A percentile compares a stretch with the other conserved stretches of the same genome.
These are phyloP conservation scores for Cantharis rufa DNA, from an alignment of 2,888 invertebrate genomes.

Conservation along the genomic window DNA sequence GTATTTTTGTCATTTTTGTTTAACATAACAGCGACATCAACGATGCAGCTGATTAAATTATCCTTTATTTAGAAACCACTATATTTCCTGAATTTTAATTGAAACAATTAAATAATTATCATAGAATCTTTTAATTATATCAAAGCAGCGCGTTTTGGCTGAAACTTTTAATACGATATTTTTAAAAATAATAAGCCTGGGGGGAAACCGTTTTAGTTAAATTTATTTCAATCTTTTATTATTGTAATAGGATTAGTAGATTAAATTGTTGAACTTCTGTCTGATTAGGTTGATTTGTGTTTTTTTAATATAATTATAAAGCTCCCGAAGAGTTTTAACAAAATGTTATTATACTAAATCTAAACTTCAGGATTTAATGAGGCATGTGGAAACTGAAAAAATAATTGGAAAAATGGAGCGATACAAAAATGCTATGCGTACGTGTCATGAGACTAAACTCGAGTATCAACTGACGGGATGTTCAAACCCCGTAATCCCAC, in stretches of 20 bases:
- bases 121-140: neutral
- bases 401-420: slow-evolving; percentile 23
- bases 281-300: neutral
- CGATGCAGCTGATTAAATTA: neutral
- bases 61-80: neutral
- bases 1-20: too few relatives aligned
- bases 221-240: neutral
- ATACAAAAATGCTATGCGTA: slow-evolving; percentile 26
- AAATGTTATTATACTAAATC: neutral
- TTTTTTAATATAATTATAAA: neutral
- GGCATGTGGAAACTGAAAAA: slow-evolving; percentile 13
- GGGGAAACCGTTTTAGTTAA: neutral
- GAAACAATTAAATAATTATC: neutral
- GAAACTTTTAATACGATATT: neutral
- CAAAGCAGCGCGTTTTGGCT: neutral
- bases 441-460: slow-evolving; percentile 36
- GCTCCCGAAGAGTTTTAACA: neutral
- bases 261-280: neutral
- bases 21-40: too few relatives aligned
- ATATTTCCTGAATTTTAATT: neutral
- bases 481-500: slow-evolving; percentile 39
- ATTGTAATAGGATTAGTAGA: neutral
- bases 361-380: neutral
- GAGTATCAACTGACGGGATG: slow-evolving; percentile 39
- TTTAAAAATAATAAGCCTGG: neutral